Percentiles rank a stretch among this genome's conserved stretches.
These are phyloP conservation scores for Rhinolophus ferrumequinum DNA, from an alignment of 2,113 vertebrate genomes.

Conservation along the genomic window DNA sequence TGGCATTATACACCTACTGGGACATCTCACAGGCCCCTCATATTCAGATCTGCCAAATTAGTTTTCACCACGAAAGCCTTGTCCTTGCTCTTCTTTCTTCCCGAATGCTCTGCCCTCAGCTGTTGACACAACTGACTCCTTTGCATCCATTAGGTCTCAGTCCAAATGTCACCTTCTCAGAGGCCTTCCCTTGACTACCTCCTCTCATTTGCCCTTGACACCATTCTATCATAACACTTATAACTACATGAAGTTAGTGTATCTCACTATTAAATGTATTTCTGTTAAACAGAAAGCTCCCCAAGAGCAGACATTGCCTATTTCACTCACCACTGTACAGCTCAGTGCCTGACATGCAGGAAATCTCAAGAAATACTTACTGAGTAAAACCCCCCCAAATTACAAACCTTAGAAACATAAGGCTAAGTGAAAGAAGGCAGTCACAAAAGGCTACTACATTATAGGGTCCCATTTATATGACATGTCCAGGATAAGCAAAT, in stretches of 20 bases:
- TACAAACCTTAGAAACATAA: background rate
- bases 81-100: background rate
- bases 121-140: accelerated
- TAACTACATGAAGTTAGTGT: background rate
- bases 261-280: no score
- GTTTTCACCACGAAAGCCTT: background rate
- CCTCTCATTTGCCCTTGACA: background rate
- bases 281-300: background rate
- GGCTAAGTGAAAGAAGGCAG: background rate
- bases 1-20: background rate
- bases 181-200: background rate
- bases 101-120: background rate
- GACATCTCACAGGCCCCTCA: background rate
- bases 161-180: background rate
- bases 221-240: background rate
- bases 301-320: background rate
- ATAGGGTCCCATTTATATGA: background rate
- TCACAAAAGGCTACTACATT: background rate
- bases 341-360: background rate
- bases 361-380: background rate
- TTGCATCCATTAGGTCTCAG: background rate
- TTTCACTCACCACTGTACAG: background rate
- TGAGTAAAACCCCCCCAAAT: background rate
- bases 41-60: background rate
- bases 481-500: background rate